Evolutionary conservation across 2,113 vertebrate species (phyloP).

Genomic region (Ctenomys sociabilis): DNA sequence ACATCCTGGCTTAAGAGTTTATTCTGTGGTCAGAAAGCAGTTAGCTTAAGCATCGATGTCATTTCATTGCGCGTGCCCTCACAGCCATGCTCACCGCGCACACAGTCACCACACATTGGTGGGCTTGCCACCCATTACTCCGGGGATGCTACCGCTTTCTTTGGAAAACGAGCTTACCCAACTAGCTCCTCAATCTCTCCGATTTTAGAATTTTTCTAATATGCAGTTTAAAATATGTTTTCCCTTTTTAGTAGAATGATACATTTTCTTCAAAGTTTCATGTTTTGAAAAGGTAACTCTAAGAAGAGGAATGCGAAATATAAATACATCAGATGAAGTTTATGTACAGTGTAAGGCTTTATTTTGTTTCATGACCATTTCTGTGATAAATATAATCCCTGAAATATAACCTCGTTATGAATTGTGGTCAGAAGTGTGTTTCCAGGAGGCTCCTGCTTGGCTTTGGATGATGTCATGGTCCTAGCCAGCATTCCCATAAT

Average conservation of each 20-base stretch:
- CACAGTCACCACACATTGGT: neutral
- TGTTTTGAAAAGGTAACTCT: neutral
- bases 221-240: constrained; percentile 25
- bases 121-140: neutral
- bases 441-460: constrained; percentile 50
- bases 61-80: neutral
- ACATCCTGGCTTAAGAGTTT: neutral
- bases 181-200: neutral
- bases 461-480: constrained; percentile 60
- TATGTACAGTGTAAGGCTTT: neutral
- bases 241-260: constrained; percentile 9
- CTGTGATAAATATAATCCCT: neutral
- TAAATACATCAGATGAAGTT: constrained; percentile 14
- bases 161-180: neutral
- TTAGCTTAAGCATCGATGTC: neutral
- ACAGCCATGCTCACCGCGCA: neutral
- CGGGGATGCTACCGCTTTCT: neutral
- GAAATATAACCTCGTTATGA: constrained; percentile 63
- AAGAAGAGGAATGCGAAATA: neutral
- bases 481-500: constrained; percentile 25
- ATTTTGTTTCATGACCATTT: constrained; percentile 60
- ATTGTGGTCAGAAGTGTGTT: constrained; percentile 38
- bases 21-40: neutral
- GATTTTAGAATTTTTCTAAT: neutral
- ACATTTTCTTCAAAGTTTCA: constrained; percentile 18